phyloP scores from a whole-genome alignment of 2,797 vertebrate genomes.

The Salmo trutta region DNA sequence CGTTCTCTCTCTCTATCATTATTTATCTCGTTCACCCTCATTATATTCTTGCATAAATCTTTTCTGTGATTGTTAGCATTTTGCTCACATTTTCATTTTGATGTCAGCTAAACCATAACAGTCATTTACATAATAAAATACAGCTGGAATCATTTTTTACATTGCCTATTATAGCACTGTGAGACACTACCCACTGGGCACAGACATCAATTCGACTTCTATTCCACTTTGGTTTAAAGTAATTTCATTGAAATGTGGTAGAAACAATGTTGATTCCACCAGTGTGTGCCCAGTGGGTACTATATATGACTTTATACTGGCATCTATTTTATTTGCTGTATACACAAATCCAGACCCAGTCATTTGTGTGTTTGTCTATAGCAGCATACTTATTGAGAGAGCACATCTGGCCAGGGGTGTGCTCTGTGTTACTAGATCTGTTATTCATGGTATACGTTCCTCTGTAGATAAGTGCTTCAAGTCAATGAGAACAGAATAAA shows the following conservation, averaged over 20 bases:
- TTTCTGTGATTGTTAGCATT: not conserved
- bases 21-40: not conserved
- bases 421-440: constrained; percentile 43
- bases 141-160: not conserved
- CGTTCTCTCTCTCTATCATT: constrained; percentile 7
- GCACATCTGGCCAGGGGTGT: constrained; percentile 20
- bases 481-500: constrained; percentile 58
- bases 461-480: constrained; percentile 55
- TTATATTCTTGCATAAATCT: not conserved
- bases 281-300: not conserved
- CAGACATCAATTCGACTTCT: too few species aligned
- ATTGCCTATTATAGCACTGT: not conserved
- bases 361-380: not conserved
- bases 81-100: constrained; percentile 38
- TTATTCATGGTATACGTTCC: constrained; percentile 63
- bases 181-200: not conserved
- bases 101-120: constrained; percentile 28
- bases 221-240: too few species aligned
- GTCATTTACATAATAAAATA: not conserved
- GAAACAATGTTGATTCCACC: too few species aligned
- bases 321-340: not conserved
- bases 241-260: too few species aligned
- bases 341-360: not conserved
- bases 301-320: not conserved
- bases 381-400: constrained; percentile 5